Conservation (phyloP, 2,797 vertebrate species). For the Amphiprion clarkii region DNA sequence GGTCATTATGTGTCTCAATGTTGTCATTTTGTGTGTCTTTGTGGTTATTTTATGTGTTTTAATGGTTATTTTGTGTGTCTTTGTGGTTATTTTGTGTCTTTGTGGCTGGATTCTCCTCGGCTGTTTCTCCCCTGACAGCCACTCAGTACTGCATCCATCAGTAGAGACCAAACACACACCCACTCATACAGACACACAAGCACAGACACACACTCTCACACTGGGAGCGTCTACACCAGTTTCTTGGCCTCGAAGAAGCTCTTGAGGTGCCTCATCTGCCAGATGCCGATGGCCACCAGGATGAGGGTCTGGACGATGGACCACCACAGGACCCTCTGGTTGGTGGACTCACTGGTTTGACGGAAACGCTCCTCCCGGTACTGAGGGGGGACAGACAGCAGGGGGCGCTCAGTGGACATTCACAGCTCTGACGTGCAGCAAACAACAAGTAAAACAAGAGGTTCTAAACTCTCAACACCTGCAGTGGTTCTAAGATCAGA, state of each 20-base stretch:
- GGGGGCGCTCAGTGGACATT: neutral
- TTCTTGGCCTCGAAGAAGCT: constrained; percentile 97
- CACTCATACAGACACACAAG: constrained; percentile 5
- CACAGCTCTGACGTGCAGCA: too few species aligned
- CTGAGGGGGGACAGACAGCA: constrained; percentile 70
- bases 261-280: constrained; percentile 97
- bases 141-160: constrained; percentile 74
- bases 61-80: too few species aligned
- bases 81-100: too few species aligned
- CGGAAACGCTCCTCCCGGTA: constrained; percentile 95
- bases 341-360: constrained; percentile 95
- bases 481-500: too few species aligned
- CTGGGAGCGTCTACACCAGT: constrained; percentile 85
- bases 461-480: too few species aligned
- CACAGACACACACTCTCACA: constrained; percentile 33
- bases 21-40: too few species aligned
- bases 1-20: too few species aligned
- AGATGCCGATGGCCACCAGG: constrained; percentile 93
- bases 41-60: too few species aligned
- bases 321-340: constrained; percentile 95
- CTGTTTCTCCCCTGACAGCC: constrained; percentile 2
- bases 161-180: constrained; percentile 45
- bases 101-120: neutral
- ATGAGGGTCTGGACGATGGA: constrained; percentile 95
- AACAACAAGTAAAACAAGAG: too few species aligned